These are phyloP conservation scores for Ephestia elutella DNA, from an alignment of 1,140 invertebrate genomes.

Conservation along the genomic window DNA sequence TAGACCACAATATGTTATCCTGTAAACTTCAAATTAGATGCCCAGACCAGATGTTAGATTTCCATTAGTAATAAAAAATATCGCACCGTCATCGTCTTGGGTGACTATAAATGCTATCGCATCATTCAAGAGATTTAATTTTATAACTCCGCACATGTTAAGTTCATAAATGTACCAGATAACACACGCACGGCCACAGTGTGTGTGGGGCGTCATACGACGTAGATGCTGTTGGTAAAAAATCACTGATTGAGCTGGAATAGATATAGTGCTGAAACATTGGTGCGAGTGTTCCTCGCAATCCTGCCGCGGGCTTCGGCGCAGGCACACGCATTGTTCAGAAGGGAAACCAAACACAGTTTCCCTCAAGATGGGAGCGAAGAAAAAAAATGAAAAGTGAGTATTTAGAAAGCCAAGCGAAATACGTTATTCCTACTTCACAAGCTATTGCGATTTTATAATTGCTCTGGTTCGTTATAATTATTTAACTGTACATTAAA, in stretches of 20 bases:
- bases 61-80: too few relatives aligned
- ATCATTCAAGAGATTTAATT: too few relatives aligned
- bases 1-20: too few relatives aligned
- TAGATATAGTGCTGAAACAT: neutral
- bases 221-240: neutral
- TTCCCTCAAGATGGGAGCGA: slow-evolving; percentile 15
- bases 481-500: neutral
- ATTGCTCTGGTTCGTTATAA: too few relatives aligned
- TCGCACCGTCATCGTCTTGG: too few relatives aligned
- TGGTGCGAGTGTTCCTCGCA: neutral
- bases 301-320: neutral
- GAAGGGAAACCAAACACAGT: neutral
- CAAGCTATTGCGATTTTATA: neutral
- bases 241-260: neutral
- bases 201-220: neutral
- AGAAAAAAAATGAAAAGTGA: slow-evolving; percentile 22
- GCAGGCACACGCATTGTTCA: neutral
- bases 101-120: too few relatives aligned
- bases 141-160: too few relatives aligned
- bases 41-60: too few relatives aligned
- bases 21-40: too few relatives aligned
- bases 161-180: neutral
- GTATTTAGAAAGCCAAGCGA: slow-evolving; percentile 11
- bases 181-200: neutral
- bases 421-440: neutral